A percentile compares a stretch with the other conserved stretches of the same genome.
Evolutionary conservation across 2,113 vertebrate species (phyloP).

Genomic region (Rhinolophus sinicus): DNA sequence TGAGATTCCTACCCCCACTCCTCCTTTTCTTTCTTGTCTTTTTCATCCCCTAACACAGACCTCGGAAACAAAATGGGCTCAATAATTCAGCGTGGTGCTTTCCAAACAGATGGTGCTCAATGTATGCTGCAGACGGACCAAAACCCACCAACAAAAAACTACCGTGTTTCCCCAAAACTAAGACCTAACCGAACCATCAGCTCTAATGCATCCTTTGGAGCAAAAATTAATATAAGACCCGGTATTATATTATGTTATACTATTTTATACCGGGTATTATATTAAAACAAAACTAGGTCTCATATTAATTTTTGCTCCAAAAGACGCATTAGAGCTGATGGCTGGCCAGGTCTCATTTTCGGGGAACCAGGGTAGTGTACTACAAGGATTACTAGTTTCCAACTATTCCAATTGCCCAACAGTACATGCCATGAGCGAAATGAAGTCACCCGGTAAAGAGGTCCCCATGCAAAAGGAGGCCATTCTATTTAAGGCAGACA

Average conservation of each 20-base stretch:
- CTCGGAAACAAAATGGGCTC: not conserved
- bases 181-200: no score
- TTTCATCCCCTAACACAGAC: not conserved
- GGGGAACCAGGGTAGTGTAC: no score
- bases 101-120: not conserved
- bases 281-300: no score
- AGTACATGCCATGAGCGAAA: not conserved
- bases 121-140: not conserved
- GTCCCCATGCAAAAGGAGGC: not conserved
- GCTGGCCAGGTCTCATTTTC: no score
- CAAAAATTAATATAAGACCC: no score
- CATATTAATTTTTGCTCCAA: no score
- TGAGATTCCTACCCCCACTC: not conserved
- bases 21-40: fast-evolving
- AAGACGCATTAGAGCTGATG: no score
- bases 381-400: not conserved
- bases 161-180: no score
- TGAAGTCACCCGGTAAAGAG: no score
- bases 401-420: not conserved
- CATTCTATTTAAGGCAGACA: not conserved
- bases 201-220: no score
- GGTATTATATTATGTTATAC: no score
- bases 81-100: not conserved
- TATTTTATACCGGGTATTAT: no score
- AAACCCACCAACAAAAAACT: not conserved